phyloP scores from a whole-genome alignment of 2,888 invertebrate species.

The Thalpophila matura region DNA sequence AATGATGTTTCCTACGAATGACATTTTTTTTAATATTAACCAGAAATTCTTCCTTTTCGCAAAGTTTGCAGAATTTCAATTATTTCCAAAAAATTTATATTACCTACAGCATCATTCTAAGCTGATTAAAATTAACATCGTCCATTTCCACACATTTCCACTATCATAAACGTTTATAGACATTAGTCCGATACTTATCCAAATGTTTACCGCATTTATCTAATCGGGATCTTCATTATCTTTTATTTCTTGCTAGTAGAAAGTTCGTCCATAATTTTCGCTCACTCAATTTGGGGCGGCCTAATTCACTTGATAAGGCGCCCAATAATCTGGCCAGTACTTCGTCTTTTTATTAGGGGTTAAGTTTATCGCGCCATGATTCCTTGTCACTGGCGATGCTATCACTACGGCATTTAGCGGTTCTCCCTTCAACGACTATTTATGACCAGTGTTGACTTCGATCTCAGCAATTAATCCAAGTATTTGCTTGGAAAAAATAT shows the following conservation, averaged over 20 bases:
- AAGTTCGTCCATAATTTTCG: slow-evolving; percentile 88
- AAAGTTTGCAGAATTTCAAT: background rate
- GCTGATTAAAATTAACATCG: slow-evolving; percentile 1
- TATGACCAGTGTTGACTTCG: slow-evolving; percentile 72
- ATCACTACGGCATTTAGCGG: slow-evolving; percentile 79
- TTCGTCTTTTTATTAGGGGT: slow-evolving; percentile 84
- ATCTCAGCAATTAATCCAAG: slow-evolving; percentile 68
- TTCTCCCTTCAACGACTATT: slow-evolving; percentile 70
- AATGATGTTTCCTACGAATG: background rate
- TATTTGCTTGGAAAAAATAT: slow-evolving; percentile 57
- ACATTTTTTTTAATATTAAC: background rate
- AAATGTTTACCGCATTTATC: slow-evolving; percentile 83
- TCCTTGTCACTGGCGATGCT: slow-evolving; percentile 80
- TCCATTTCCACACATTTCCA: slow-evolving; percentile 9
- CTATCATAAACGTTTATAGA: slow-evolving; percentile 43
- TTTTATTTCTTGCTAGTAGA: slow-evolving; percentile 82
- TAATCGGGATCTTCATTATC: slow-evolving; percentile 87
- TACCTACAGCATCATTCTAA: background rate
- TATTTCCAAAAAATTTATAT: background rate
- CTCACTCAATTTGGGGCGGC: slow-evolving; percentile 86
- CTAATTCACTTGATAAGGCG: slow-evolving; percentile 85
- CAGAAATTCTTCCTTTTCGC: background rate
- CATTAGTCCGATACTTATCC: slow-evolving; percentile 60
- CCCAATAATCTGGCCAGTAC: slow-evolving; percentile 84
- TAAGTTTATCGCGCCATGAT: slow-evolving; percentile 82